These are phyloP conservation scores for Pica pica DNA, from an alignment of 2,113 vertebrate species.

Conservation along the genomic window DNA sequence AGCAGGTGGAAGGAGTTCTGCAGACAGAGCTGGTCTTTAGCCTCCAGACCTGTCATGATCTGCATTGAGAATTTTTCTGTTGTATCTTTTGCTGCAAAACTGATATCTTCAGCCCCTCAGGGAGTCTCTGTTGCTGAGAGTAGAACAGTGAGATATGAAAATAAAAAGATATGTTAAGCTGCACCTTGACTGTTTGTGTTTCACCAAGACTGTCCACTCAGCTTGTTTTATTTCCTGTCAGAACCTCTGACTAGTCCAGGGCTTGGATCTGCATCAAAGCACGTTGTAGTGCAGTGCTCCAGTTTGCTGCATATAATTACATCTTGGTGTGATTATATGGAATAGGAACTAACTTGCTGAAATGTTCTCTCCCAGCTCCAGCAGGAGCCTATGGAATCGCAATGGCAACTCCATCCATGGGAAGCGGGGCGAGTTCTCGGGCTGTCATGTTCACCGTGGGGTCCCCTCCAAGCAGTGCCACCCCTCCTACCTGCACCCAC, in stretches of 20 bases:
- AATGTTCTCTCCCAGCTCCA: conserved; percentile 72
- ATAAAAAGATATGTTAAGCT: background rate
- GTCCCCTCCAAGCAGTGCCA: conserved; percentile 89
- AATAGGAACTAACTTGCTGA: background rate
- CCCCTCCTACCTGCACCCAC: conserved; percentile 87
- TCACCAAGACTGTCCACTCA: background rate
- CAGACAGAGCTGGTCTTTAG: background rate
- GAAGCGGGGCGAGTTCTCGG: conserved; percentile 72
- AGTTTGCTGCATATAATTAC: background rate
- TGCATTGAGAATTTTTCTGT: background rate
- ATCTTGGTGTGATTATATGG: background rate
- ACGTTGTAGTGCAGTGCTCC: background rate
- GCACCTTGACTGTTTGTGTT: background rate
- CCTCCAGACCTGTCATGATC: background rate
- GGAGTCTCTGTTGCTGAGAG: background rate
- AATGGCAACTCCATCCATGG: conserved; percentile 62
- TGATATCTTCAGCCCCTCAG: background rate
- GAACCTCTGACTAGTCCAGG: background rate
- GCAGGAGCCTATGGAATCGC: conserved; percentile 75
- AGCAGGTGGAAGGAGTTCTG: background rate
- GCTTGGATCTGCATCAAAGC: background rate
- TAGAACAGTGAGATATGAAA: background rate
- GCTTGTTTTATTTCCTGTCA: background rate
- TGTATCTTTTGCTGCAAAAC: background rate
- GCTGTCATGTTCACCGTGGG: conserved; percentile 95